These are phyloP conservation scores for Halictus quadricinctus DNA, from an alignment of 2,888 invertebrate genomes.

Conservation along the genomic window DNA sequence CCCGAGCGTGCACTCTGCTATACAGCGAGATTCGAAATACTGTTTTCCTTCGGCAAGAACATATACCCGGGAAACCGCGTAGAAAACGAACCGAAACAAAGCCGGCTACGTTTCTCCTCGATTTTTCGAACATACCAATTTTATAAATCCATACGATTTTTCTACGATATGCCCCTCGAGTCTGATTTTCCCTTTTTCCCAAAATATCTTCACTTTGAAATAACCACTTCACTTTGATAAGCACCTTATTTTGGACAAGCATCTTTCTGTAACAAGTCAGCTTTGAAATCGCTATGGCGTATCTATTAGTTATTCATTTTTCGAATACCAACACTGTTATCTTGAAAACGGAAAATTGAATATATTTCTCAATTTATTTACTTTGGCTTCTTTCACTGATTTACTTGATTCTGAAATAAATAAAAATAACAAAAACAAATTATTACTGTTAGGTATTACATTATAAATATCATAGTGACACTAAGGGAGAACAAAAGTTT, in stretches of 20 bases:
- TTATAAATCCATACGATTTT: not conserved
- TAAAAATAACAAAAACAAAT: too few relatives aligned
- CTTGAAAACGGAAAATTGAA: not conserved
- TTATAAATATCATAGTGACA: too few relatives aligned
- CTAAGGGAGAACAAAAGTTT: too few relatives aligned
- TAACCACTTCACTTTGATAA: too few relatives aligned
- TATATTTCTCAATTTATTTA: not conserved
- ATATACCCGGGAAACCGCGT: not conserved
- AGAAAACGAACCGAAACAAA: slow-evolving; percentile 44
- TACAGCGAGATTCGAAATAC: slow-evolving; percentile 51
- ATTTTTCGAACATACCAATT: slow-evolving; percentile 5
- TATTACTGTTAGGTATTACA: too few relatives aligned
- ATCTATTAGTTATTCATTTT: not conserved
- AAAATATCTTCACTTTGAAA: not conserved
- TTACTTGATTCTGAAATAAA: not conserved
- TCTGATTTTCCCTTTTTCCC: not conserved
- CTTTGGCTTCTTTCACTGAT: not conserved
- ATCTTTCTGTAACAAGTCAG: not conserved
- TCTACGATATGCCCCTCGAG: not conserved
- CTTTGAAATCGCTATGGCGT: too few relatives aligned
- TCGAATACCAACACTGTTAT: not conserved
- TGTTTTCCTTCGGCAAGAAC: slow-evolving; percentile 7
- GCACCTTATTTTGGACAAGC: not conserved
- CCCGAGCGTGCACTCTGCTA: slow-evolving; percentile 27
- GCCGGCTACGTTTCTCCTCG: slow-evolving; percentile 25